A percentile compares a stretch with the other conserved stretches of the same genome.
Conservation (phyloP, 2,797 vertebrate species). For the Todus mexicanus region DNA sequence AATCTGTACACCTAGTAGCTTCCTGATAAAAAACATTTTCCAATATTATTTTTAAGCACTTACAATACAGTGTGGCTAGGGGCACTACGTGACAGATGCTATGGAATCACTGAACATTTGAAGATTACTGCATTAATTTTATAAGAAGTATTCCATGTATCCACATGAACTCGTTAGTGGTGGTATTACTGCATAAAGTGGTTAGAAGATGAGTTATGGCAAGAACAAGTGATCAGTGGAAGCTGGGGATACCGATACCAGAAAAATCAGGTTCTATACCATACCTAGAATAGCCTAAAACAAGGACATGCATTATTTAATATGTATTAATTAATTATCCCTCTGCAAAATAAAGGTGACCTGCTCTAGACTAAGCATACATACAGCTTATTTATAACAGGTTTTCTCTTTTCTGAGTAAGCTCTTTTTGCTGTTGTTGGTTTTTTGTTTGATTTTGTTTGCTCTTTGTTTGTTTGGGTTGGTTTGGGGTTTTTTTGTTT, state of each 20-base stretch:
- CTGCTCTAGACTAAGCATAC: neutral
- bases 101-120: neutral
- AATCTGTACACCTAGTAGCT: neutral
- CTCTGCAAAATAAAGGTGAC: neutral
- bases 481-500: no score
- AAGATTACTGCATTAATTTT: conserved; percentile 6
- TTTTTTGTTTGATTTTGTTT: no score
- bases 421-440: no score
- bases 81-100: neutral
- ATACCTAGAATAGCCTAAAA: neutral
- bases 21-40: neutral
- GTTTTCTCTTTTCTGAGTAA: neutral
- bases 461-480: no score
- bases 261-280: neutral
- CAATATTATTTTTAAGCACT: conserved; percentile 20
- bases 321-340: neutral
- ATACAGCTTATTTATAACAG: neutral
- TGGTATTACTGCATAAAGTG: neutral
- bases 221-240: neutral
- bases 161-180: neutral
- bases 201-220: neutral
- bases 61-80: neutral
- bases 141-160: neutral
- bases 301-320: neutral
- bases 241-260: neutral